Conservation (phyloP, 2,888 invertebrate species). For the Stenoptilia bipunctidactyla region DNA sequence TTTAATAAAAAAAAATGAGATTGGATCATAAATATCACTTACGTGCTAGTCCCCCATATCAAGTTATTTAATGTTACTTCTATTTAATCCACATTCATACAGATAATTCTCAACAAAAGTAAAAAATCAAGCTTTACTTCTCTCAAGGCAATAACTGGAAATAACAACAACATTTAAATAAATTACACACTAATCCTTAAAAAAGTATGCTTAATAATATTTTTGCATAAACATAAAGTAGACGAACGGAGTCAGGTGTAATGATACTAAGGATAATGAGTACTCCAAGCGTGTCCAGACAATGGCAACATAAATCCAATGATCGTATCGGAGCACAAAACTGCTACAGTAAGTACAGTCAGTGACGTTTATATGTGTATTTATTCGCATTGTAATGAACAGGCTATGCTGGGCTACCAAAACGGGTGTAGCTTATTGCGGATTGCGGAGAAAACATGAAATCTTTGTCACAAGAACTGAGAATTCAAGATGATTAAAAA, state of each 20-base stretch:
- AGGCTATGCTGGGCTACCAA: slow-evolving; percentile 27
- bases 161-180: too few species aligned
- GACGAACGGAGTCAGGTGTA: neutral
- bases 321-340: slow-evolving; percentile 45
- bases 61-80: too few species aligned
- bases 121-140: too few species aligned
- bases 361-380: slow-evolving; percentile 47
- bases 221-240: slow-evolving; percentile 1
- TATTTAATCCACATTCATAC: too few species aligned
- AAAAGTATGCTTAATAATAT: neutral
- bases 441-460: slow-evolving; percentile 3
- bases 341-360: slow-evolving; percentile 41
- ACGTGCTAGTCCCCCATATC: too few species aligned
- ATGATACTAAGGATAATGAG: slow-evolving; percentile 32
- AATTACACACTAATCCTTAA: too few species aligned
- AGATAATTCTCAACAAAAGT: too few species aligned
- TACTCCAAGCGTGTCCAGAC: slow-evolving; percentile 37
- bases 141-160: too few species aligned
- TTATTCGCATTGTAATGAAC: slow-evolving; percentile 48
- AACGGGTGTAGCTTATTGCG: slow-evolving; percentile 20
- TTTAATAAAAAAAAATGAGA: too few species aligned
- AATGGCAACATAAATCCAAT: slow-evolving; percentile 55
- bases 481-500: neutral
- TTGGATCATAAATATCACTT: too few species aligned
- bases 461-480: slow-evolving; percentile 5